Conservation (phyloP, 2,888 invertebrate genomes). For the Lymantria monacha region DNA sequence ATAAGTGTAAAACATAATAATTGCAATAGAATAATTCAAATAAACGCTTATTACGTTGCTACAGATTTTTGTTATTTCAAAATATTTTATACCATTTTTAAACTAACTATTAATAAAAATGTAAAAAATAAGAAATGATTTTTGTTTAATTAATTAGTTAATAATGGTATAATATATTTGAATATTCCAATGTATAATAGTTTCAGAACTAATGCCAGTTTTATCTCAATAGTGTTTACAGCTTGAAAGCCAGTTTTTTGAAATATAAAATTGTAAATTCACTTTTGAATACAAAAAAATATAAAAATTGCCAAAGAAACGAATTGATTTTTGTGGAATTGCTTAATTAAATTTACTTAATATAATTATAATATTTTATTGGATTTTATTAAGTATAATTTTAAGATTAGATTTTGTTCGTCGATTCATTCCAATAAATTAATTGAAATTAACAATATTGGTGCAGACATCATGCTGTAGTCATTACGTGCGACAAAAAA, state of each 20-base stretch:
- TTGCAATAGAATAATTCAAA: conserved; percentile 67
- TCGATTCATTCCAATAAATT: conserved; percentile 74
- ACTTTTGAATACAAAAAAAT: conserved; percentile 65
- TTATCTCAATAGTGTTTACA: conserved; percentile 68
- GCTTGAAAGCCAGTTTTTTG: conserved; percentile 71
- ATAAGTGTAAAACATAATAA: conserved; percentile 56
- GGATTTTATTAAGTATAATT: conserved; percentile 49
- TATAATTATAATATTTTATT: conserved; percentile 31
- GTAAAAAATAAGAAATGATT: conserved; percentile 23
- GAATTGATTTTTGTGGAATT: conserved; percentile 67
- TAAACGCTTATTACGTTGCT: conserved; percentile 72
- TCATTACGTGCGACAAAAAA: conserved; percentile 61
- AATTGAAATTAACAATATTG: conserved; percentile 67
- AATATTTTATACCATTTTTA: conserved; percentile 37
- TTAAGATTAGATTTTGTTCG: conserved; percentile 42
- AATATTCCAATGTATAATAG: conserved; percentile 55
- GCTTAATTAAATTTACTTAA: conserved; percentile 49
- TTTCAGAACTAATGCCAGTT: conserved; percentile 65
- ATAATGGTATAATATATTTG: conserved; percentile 39
- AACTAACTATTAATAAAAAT: conserved; percentile 7
- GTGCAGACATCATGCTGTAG: conserved; percentile 64
- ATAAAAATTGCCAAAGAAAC: conserved; percentile 78
- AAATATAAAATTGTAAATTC: conserved; percentile 72
- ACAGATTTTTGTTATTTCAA: conserved; percentile 46
- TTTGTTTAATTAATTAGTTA: conserved; percentile 4